phyloP scores from a whole-genome alignment of 2,888 invertebrate species.

The Dexiosoma caninum region DNA sequence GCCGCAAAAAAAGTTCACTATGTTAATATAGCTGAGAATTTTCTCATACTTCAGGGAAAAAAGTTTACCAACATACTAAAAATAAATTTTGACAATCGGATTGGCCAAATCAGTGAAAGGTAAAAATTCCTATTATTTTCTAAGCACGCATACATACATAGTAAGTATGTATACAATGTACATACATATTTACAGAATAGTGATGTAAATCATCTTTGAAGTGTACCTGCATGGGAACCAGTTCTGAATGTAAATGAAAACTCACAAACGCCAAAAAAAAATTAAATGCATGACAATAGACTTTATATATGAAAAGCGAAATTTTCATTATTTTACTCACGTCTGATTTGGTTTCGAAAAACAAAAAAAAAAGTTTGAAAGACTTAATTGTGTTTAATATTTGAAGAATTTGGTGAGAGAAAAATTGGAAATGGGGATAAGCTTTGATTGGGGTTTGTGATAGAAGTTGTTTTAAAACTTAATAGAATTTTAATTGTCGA shows the following conservation, averaged over 20 bases:
- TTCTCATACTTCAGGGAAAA: too few relatives aligned
- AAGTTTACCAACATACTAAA: too few relatives aligned
- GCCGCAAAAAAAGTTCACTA: too few relatives aligned
- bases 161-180: background rate
- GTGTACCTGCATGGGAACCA: slow-evolving; percentile 31
- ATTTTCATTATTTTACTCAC: slow-evolving; percentile 57
- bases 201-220: too few relatives aligned
- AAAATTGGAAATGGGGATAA: slow-evolving; percentile 22
- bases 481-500: too few relatives aligned
- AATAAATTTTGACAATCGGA: too few relatives aligned
- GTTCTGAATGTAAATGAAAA: slow-evolving; percentile 28
- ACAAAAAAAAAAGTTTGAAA: background rate
- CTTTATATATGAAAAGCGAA: too few relatives aligned
- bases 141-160: background rate
- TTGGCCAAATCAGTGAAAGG: too few relatives aligned
- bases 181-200: background rate
- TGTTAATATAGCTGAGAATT: too few relatives aligned
- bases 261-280: slow-evolving; percentile 42
- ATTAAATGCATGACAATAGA: slow-evolving; percentile 3
- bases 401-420: background rate
- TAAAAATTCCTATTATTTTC: too few relatives aligned
- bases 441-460: slow-evolving; percentile 27
- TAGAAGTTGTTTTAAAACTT: background rate
- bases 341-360: slow-evolving; percentile 56
- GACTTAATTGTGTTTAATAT: background rate